A percentile compares a stretch with the other conserved stretches of the same genome.
phyloP scores from a whole-genome alignment of 2,113 vertebrate species.

The Phrynosoma platyrhinos region DNA sequence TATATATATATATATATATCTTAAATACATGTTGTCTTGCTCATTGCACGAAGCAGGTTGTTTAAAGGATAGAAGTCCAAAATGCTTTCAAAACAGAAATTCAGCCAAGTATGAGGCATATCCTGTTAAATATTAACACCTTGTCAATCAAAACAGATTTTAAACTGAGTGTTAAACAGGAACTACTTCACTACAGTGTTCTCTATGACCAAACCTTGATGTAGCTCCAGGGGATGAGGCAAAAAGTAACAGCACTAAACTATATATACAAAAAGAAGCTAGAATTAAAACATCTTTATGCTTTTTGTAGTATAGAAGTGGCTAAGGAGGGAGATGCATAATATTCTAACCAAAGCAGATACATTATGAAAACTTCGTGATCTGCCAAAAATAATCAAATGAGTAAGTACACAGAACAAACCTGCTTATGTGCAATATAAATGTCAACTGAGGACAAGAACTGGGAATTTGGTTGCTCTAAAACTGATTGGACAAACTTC shows the following conservation, averaged over 20 bases:
- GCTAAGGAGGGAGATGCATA: neutral
- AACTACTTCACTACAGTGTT: neutral
- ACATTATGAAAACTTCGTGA: neutral
- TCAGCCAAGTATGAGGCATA: slow-evolving; percentile 6
- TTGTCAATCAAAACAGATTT: slow-evolving; percentile 5
- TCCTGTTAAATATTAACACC: slow-evolving; percentile 25
- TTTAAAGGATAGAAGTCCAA: neutral
- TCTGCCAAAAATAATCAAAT: neutral
- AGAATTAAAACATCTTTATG: neutral
- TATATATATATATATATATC: too few relatives aligned
- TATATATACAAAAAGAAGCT: slow-evolving; percentile 20
- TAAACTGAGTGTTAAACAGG: slow-evolving; percentile 28
- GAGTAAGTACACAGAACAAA: neutral
- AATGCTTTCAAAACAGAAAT: neutral
- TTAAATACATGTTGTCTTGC: neutral
- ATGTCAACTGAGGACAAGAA: neutral
- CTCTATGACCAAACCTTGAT: neutral
- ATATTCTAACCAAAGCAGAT: neutral
- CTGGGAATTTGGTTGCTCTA: neutral
- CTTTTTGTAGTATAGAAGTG: neutral
- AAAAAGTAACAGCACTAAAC: slow-evolving; percentile 40
- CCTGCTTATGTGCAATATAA: neutral
- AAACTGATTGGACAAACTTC: neutral
- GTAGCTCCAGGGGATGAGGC: neutral
- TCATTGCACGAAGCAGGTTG: neutral